Conservation (phyloP, 1,140 invertebrate genomes). For the Drosophila kepulauana region DNA sequence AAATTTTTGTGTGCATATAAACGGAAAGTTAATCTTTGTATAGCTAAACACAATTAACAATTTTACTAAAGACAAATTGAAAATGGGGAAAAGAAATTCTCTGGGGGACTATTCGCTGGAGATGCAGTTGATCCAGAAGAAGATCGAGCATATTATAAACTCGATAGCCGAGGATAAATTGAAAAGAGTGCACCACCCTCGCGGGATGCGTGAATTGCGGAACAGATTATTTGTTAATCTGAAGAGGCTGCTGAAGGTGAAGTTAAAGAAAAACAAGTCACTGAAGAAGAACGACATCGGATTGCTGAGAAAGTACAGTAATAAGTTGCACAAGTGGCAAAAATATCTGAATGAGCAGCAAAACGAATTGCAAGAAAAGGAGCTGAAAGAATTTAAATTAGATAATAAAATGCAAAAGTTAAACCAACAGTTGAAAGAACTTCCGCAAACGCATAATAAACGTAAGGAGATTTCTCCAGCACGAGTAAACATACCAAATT, state of each 20-base stretch:
- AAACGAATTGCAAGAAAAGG: conserved; percentile 1
- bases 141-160: conserved; percentile 11
- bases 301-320: conserved; percentile 27
- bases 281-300: not conserved
- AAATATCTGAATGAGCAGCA: conserved; percentile 11
- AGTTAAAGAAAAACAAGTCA: not conserved
- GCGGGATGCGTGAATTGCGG: conserved; percentile 29
- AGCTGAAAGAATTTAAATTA: conserved; percentile 2
- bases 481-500: no score
- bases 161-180: not conserved
- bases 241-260: not conserved
- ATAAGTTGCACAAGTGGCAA: conserved; percentile 35
- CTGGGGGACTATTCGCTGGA: conserved; percentile 31
- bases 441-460: not conserved
- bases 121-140: conserved; percentile 41
- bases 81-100: conserved; percentile 24
- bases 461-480: no score
- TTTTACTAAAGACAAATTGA: not conserved
- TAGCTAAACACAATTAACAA: not conserved
- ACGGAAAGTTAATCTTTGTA: not conserved
- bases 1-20: conserved; percentile 9
- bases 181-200: conserved; percentile 1
- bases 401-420: conserved; percentile 12
- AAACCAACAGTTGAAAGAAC: conserved; percentile 18
- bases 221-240: conserved; percentile 14